phyloP scores from a whole-genome alignment of 2,113 vertebrate species.

The Lanius ludovicianus region DNA sequence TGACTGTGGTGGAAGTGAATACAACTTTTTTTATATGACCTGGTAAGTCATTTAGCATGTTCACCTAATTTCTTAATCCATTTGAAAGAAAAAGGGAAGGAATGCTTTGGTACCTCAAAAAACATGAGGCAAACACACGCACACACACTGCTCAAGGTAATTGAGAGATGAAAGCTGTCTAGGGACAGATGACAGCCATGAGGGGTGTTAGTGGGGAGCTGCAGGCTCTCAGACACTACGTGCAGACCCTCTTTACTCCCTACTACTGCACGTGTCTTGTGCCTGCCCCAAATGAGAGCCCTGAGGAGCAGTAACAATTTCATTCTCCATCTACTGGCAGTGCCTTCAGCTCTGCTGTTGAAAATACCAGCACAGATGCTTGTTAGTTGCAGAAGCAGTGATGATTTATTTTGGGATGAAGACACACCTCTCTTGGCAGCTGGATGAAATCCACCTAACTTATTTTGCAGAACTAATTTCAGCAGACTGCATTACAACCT shows the following conservation, averaged over 20 bases:
- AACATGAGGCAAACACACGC: background rate
- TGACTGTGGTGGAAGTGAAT: background rate
- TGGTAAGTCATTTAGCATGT: background rate
- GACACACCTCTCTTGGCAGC: background rate
- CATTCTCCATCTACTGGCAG: background rate
- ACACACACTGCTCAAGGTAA: background rate
- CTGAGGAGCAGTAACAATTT: background rate
- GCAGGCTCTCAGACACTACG: background rate
- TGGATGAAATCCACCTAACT: background rate
- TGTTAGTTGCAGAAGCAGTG: background rate
- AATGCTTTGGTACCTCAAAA: background rate
- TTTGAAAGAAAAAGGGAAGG: background rate
- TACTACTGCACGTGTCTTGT: accelerated
- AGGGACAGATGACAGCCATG: background rate
- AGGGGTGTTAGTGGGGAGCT: background rate
- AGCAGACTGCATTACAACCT: background rate
- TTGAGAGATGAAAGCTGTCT: background rate
- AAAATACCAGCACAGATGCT: background rate
- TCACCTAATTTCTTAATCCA: background rate
- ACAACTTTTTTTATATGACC: background rate
- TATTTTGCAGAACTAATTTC: background rate
- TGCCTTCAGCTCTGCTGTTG: background rate
- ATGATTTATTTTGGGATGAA: background rate
- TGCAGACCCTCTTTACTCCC: background rate
- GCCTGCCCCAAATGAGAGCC: background rate